Evolutionary conservation across 1,140 invertebrate genomes (phyloP), one percentile per base, ranked within the genome.

Genomic region (Cherax destructor): DNA sequence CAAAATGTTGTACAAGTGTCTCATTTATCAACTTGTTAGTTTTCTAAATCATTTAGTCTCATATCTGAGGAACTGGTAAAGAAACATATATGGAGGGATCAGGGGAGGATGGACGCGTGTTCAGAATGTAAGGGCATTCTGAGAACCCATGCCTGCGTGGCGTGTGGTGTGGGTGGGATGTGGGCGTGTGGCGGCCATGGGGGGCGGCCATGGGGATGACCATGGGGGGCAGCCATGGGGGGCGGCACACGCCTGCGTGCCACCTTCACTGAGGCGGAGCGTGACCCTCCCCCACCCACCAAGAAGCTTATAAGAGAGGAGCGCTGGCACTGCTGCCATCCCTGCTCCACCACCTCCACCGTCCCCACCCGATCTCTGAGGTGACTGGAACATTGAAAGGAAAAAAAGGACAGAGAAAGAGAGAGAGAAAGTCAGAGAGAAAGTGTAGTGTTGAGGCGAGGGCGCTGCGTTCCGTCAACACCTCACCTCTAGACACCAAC

Each of bases 191-290:
- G 56, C 56, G 56, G 56, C 56, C 9, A 59, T 41, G 30, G 30
- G 30, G 30, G 30, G 30, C 30, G 30, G 30, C 30, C 30, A 41
- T 41, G 30, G 30, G 30, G 30, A 41, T 41, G 30, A 2, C 30
- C 30, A 41, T 41, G 30, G 30, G 30, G 30, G 30, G 30, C 2
- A 5, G 52, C 52, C 52, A 56, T 41, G 24, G 50, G 24, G 79
- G 79, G 79, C 79, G 79, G 79, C n/a, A 21, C 79, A 50, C 79
- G 79, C 79, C 47, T 81, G 79, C 79, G 79, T 81, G 21, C 11
- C 11, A 24, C 24, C 79, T 10, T 4, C 6, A 9, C 16, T 7
- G n/a, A n/a, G n/a, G 69, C n/a, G n/a, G 69, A 6, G 69, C 69
- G 30, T 41, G 30, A 41, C 30, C 30, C 30, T 41, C 30, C 30